phyloP scores from a whole-genome alignment of 2,888 invertebrate species.

The Sarcophaga carnaria region DNA sequence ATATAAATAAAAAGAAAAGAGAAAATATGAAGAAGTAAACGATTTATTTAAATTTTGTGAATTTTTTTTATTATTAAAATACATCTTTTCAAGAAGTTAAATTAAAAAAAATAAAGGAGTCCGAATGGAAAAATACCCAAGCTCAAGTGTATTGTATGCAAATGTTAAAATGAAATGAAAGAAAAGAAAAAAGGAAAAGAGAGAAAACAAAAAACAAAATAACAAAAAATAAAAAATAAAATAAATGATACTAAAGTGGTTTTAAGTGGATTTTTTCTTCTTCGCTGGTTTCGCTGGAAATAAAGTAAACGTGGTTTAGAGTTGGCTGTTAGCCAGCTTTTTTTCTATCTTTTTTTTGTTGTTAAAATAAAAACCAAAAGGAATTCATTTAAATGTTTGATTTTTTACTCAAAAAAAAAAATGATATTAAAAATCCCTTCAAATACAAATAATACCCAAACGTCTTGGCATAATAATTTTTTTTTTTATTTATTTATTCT shows the following conservation, averaged over 20 bases:
- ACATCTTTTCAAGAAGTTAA: background rate
- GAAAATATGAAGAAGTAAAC: background rate
- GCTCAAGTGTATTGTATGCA: slow-evolving; percentile 11
- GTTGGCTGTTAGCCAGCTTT: slow-evolving; percentile 50
- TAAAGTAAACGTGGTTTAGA: slow-evolving; percentile 50
- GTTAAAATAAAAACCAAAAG: too few species aligned
- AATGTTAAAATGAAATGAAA: slow-evolving; percentile 11
- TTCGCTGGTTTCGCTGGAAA: background rate
- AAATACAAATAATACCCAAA: too few species aligned
- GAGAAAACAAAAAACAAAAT: background rate
- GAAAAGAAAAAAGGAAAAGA: slow-evolving; percentile 17
- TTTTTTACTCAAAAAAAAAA: too few species aligned
- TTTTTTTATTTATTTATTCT: too few species aligned
- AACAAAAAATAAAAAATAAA: slow-evolving; percentile 13
- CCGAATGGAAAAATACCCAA: slow-evolving; percentile 37
- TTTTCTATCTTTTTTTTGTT: background rate
- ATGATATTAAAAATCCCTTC: too few species aligned
- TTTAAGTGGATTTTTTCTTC: slow-evolving; percentile 19
- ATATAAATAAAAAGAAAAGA: background rate
- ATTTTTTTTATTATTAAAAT: background rate
- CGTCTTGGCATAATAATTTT: too few species aligned
- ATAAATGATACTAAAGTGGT: slow-evolving; percentile 24
- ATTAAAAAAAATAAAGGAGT: background rate
- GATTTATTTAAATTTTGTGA: background rate
- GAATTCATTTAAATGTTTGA: too few species aligned